Conservation (phyloP, 2,113 vertebrate genomes). For the Hydrochoerus hydrochaeris region DNA sequence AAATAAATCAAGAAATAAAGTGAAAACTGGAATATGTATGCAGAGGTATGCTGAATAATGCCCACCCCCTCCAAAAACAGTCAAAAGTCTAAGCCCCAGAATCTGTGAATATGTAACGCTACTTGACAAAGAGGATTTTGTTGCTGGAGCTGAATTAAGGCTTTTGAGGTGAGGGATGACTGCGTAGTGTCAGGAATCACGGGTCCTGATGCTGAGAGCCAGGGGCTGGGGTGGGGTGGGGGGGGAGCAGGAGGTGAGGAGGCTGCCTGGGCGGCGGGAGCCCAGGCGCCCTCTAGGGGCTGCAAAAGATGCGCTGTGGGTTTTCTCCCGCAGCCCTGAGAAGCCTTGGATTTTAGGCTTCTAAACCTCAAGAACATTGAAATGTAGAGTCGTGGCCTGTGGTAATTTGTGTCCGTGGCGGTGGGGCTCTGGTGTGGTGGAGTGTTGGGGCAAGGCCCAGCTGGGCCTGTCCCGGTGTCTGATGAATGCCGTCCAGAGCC, state of each 20-base stretch:
- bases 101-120: background rate
- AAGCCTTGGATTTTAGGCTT: background rate
- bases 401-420: background rate
- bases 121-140: background rate
- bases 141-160: background rate
- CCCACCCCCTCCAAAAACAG: background rate
- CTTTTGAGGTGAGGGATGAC: background rate
- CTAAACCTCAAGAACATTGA: background rate
- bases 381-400: background rate
- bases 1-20: background rate
- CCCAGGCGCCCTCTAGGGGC: background rate
- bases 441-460: background rate
- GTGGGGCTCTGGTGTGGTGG: background rate
- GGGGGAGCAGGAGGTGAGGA: background rate
- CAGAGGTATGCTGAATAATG: background rate
- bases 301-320: too few relatives aligned
- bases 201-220: too few relatives aligned
- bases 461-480: too few relatives aligned
- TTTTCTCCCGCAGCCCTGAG: background rate
- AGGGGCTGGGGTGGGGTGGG: background rate
- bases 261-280: background rate
- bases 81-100: background rate
- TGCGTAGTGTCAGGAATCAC: background rate
- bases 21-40: background rate
- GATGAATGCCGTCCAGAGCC: background rate